These are phyloP conservation scores for Lophius americanus DNA, from an alignment of 2,797 vertebrate species.

Conservation along the genomic window DNA sequence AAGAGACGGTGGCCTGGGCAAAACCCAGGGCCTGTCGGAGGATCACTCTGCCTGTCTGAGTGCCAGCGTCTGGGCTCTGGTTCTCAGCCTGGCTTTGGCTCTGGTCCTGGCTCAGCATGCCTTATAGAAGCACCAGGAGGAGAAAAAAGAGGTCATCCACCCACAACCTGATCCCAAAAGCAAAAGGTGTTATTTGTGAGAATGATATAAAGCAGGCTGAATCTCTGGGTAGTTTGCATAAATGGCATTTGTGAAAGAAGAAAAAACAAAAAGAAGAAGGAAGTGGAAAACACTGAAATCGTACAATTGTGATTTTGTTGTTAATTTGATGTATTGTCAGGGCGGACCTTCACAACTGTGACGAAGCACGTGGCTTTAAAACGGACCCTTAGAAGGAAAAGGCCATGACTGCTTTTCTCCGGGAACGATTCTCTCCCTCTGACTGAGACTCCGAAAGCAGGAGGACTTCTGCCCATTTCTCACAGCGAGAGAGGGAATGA, in stretches of 20 bases:
- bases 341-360: slow-evolving; percentile 47
- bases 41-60: slow-evolving; percentile 65
- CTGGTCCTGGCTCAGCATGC: slow-evolving; percentile 75
- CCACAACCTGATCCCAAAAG: slow-evolving; percentile 77
- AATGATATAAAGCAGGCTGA: slow-evolving; percentile 66
- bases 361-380: slow-evolving; percentile 52
- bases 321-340: slow-evolving; percentile 66
- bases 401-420: slow-evolving; percentile 26
- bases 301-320: slow-evolving; percentile 65
- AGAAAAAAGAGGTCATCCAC: slow-evolving; percentile 74
- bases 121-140: slow-evolving; percentile 76
- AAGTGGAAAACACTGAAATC: slow-evolving; percentile 46
- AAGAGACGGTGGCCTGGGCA: slow-evolving; percentile 48
- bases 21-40: slow-evolving; percentile 55
- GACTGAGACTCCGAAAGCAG: slow-evolving; percentile 38
- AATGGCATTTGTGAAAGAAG: slow-evolving; percentile 59
- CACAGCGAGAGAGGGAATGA: slow-evolving; percentile 46
- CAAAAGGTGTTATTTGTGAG: slow-evolving; percentile 75
- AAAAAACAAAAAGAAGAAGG: slow-evolving; percentile 27
- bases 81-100: slow-evolving; percentile 69
- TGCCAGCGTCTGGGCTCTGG: slow-evolving; percentile 74
- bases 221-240: slow-evolving; percentile 60
- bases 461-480: slow-evolving; percentile 58
- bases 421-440: slow-evolving; percentile 34
- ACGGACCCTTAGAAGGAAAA: slow-evolving; percentile 42